Evolutionary conservation across 2,888 invertebrate species (phyloP).

Genomic region (Margaritifera margaritifera): DNA sequence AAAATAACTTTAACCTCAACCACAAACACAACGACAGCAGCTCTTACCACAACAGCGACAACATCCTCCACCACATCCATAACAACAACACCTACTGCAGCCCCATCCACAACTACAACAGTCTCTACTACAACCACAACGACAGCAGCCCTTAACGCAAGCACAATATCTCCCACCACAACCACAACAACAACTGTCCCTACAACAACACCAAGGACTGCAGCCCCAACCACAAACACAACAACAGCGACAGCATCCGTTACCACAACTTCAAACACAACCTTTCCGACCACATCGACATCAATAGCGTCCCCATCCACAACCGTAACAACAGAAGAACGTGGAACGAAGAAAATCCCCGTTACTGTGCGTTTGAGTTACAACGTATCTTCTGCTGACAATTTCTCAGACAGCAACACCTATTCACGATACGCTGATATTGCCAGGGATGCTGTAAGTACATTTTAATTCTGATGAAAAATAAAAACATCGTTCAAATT

Average conservation of each 20-base stretch:
- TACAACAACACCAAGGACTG: neutral
- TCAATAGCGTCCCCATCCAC: neutral
- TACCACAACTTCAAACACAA: neutral
- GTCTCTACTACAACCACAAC: neutral
- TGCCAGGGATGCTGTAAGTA: too few species aligned
- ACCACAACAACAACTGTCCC: neutral
- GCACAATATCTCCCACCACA: neutral
- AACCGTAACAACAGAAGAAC: neutral
- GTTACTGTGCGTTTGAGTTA: too few species aligned
- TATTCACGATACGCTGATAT: too few species aligned
- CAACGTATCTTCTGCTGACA: too few species aligned
- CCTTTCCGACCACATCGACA: neutral
- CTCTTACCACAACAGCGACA: neutral
- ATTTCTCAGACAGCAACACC: too few species aligned
- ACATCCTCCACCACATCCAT: neutral
- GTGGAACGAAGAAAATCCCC: too few species aligned
- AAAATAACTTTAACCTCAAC: neutral
- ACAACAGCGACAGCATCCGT: neutral
- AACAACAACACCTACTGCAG: neutral
- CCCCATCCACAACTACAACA: neutral
- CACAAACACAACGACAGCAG: slow-evolving; percentile 1
- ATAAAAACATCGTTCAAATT: too few species aligned
- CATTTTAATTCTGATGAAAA: too few species aligned
- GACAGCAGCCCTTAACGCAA: neutral
- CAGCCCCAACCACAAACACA: neutral